These are phyloP conservation scores for Hydrolagus colliei DNA, from an alignment of 2,797 vertebrate species.

Conservation along the genomic window DNA sequence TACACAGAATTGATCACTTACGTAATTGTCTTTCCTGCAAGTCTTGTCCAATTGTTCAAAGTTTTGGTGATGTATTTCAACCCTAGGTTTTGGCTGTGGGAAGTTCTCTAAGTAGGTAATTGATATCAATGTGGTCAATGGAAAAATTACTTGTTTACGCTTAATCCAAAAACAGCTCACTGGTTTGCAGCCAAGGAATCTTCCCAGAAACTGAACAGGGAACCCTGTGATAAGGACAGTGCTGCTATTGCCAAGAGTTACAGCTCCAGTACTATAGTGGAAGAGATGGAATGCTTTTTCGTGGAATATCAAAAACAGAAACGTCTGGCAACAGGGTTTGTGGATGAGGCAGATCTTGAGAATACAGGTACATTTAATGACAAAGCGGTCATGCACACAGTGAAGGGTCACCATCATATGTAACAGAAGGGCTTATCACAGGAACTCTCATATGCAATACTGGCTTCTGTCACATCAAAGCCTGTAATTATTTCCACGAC, in stretches of 20 bases:
- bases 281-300: conserved; percentile 66
- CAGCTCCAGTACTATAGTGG: conserved; percentile 32
- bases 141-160: neutral
- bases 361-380: conserved; percentile 41
- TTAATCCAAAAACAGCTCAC: conserved; percentile 51
- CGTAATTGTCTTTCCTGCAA: too few relatives aligned
- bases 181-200: conserved; percentile 62
- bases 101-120: neutral
- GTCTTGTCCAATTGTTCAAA: neutral
- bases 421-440: neutral
- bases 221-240: neutral
- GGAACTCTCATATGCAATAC: too few relatives aligned
- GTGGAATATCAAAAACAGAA: conserved; percentile 69
- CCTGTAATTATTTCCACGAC: neutral
- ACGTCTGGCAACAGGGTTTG: conserved; percentile 67
- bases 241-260: conserved; percentile 16
- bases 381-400: neutral
- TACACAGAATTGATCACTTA: too few relatives aligned
- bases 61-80: neutral
- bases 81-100: neutral
- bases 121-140: neutral
- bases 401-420: neutral
- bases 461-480: neutral
- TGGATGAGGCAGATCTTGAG: conserved; percentile 54
- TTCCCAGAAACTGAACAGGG: neutral